Conservation (phyloP, 2,888 invertebrate species). For the Amiota mariae region DNA sequence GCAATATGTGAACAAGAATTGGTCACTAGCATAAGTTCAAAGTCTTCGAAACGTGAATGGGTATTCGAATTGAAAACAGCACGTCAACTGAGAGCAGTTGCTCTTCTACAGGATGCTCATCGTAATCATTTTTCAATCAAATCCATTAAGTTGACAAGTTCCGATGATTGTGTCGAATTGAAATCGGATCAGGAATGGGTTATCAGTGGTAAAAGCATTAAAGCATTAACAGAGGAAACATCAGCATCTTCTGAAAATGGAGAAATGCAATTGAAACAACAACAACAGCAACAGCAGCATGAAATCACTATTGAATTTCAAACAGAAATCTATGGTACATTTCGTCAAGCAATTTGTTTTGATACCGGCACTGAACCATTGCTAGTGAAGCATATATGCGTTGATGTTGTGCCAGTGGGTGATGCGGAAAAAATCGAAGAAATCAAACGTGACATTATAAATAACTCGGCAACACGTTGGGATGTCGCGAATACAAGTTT, state of each 20-base stretch:
- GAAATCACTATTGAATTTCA: slow-evolving; percentile 77
- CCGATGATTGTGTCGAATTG: slow-evolving; percentile 68
- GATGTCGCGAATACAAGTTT: slow-evolving; percentile 76
- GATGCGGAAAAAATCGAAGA: slow-evolving; percentile 80
- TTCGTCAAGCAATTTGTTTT: slow-evolving; percentile 84
- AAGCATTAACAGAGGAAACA: slow-evolving; percentile 19
- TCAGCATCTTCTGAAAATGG: slow-evolving; percentile 35
- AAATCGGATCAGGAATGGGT: slow-evolving; percentile 77
- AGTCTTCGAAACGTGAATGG: slow-evolving; percentile 78
- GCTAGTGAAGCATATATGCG: slow-evolving; percentile 80
- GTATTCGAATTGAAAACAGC: slow-evolving; percentile 76
- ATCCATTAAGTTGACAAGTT: slow-evolving; percentile 71
- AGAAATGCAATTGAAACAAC: slow-evolving; percentile 23
- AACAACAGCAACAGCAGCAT: slow-evolving; percentile 69
- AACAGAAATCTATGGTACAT: slow-evolving; percentile 84
- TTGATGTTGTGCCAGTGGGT: slow-evolving; percentile 83
- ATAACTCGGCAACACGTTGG: slow-evolving; percentile 79
- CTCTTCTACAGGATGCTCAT: slow-evolving; percentile 81
- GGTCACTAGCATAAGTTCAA: slow-evolving; percentile 78
- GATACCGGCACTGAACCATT: slow-evolving; percentile 81
- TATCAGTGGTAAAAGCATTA: slow-evolving; percentile 44
- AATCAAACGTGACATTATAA: slow-evolving; percentile 78
- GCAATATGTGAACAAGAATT: slow-evolving; percentile 77
- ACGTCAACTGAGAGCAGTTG: slow-evolving; percentile 77
- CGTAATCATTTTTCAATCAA: slow-evolving; percentile 80